Evolutionary conservation across 2,888 invertebrate genomes (phyloP).

Genomic region (Nycteola revayana): DNA sequence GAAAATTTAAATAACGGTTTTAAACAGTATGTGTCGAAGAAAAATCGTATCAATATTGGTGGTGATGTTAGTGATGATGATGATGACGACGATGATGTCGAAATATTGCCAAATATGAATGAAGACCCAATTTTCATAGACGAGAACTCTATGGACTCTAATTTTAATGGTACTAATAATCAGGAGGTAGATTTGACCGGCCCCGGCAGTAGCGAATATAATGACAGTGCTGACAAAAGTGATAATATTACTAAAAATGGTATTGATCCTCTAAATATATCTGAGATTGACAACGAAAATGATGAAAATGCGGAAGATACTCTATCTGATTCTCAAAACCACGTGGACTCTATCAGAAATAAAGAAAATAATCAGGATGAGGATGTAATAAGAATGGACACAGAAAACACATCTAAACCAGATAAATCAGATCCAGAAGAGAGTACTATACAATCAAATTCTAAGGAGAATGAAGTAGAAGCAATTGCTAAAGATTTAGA

Average conservation of each 20-base stretch:
- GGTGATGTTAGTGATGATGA: conserved; percentile 44
- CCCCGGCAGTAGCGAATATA: conserved; percentile 69
- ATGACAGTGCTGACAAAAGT: conserved; percentile 67
- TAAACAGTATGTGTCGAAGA: conserved; percentile 71
- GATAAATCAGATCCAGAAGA: no score
- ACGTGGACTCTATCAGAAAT: conserved; percentile 8
- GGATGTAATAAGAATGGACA: conserved; percentile 4
- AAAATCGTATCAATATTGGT: conserved; percentile 22
- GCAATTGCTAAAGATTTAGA: conserved; percentile 6
- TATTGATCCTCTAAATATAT: conserved; percentile 15
- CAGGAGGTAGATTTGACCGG: conserved; percentile 67
- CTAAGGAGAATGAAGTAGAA: conserved; percentile 9
- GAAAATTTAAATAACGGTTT: conserved; percentile 80
- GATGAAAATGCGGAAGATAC: conserved; percentile 11
- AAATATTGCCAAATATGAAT: conserved; percentile 60
- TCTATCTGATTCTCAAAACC: conserved; percentile 8
- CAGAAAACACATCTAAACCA: not conserved
- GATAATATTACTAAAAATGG: conserved; percentile 17
- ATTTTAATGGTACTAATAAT: conserved; percentile 43
- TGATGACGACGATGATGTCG: conserved; percentile 68
- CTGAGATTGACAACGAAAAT: conserved; percentile 9
- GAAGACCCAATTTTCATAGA: conserved; percentile 78
- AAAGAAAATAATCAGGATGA: conserved; percentile 2
- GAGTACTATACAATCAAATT: no score
- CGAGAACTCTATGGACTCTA: conserved; percentile 73